Evolutionary conservation across 2,888 invertebrate species (phyloP), one percentile per base, ranked within the genome.

Genomic region (Amiota communis): DNA sequence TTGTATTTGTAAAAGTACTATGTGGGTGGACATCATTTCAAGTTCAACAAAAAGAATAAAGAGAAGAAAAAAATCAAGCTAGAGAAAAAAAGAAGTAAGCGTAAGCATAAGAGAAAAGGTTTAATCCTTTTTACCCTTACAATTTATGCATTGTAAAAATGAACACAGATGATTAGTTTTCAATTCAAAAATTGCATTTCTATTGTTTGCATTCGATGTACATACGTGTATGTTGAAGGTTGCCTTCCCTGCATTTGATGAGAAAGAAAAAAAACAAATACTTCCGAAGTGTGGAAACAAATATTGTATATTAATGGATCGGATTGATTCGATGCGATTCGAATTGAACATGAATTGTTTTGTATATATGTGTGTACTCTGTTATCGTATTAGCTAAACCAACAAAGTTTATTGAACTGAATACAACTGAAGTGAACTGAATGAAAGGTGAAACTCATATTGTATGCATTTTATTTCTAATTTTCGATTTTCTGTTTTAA

Each of bases 151-250:
- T 83, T 84, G 85, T 84, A 85, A 83, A 68, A 78, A 83, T 80
- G 80, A 82, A 82, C 86, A 87, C 86, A 87, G 86, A 87, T 88
- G 87, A 87, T 88, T 86, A 85, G 88, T 86, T 83, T 81, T 86
- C 86, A 84, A 87, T 84, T 82, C 83, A 77, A 36, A 78, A 77
- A 78, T 78, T 81, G 81, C 78, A 77, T 76, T 79, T 75, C 72
- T 72, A 75, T 73, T 72, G 74, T 56, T 36, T 51, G 63, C n/a
- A 4, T 4, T 12, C 46, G 63, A 63, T n/a, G 63, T 15, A 13
- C 12, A 36, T 36, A 63, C 71, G 61, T 65, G 63, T 36, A 63
- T 72, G 61, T 65, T 36, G 69, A 71, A 51, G 57, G 67, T 69
- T 69, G 59, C 36, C 36, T 36, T 36, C 36, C 36, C 36, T 36